phyloP scores from a whole-genome alignment of 2,113 vertebrate genomes.

The Grammomys surdaster region DNA sequence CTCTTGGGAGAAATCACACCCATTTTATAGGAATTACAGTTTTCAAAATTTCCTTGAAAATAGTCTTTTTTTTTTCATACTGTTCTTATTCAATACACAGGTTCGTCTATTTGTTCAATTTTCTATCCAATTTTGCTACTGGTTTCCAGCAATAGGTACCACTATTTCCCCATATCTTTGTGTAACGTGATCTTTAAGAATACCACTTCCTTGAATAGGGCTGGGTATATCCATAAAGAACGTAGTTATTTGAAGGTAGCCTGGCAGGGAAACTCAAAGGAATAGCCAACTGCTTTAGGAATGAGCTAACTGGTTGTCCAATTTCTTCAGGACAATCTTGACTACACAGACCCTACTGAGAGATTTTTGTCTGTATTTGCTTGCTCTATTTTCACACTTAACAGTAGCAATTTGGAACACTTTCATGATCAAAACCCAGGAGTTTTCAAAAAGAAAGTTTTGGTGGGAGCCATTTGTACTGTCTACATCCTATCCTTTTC shows the following conservation, averaged over 20 bases:
- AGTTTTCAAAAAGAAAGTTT: slow-evolving; percentile 44
- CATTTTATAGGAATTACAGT: slow-evolving; percentile 55
- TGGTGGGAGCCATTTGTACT: slow-evolving; percentile 19
- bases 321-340: slow-evolving; percentile 37
- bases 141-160: slow-evolving; percentile 24
- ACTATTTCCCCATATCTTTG: neutral
- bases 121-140: slow-evolving; percentile 34
- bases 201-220: slow-evolving; percentile 26
- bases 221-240: neutral
- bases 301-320: slow-evolving; percentile 6
- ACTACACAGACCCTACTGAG: neutral
- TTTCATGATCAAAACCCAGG: neutral
- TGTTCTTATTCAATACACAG: slow-evolving; percentile 38
- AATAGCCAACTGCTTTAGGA: slow-evolving; percentile 34
- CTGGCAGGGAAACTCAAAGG: neutral
- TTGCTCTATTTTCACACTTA: slow-evolving; percentile 32
- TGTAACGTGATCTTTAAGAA: slow-evolving; percentile 10
- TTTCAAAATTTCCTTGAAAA: slow-evolving; percentile 37
- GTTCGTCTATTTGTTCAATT: slow-evolving; percentile 5
- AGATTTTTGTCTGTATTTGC: slow-evolving; percentile 21
- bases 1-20: slow-evolving; percentile 12
- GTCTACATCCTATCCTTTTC: neutral
- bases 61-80: neutral
- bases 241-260: slow-evolving; percentile 39
- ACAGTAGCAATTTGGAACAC: slow-evolving; percentile 2